These are phyloP conservation scores for Lethenteron reissneri DNA, from an alignment of 2,113 vertebrate species.

Conservation along the genomic window DNA sequence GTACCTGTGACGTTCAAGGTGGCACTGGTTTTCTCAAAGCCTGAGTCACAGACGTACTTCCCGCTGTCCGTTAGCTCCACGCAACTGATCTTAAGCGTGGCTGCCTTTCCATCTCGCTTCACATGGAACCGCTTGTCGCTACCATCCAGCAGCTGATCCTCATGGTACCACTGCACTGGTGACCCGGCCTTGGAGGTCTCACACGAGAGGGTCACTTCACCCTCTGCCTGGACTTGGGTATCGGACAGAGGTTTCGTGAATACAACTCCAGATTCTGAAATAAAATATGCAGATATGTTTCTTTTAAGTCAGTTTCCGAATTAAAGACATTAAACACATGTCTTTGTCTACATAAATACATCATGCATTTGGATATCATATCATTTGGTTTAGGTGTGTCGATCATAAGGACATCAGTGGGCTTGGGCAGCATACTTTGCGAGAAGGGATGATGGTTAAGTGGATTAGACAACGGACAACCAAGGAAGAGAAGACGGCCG, in stretches of 20 bases:
- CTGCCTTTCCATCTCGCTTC: conserved; percentile 24
- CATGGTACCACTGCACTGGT: conserved; percentile 29
- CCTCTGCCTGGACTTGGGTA: conserved; percentile 22
- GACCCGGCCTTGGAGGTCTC: conserved; percentile 18
- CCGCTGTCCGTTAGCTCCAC: conserved; percentile 20
- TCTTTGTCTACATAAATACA: too few relatives aligned
- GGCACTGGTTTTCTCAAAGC: background rate
- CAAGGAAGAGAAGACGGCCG: too few relatives aligned
- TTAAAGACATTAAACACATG: too few relatives aligned
- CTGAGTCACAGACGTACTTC: conserved; percentile 6
- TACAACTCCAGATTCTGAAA: conserved; percentile 16
- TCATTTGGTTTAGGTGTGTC: too few relatives aligned
- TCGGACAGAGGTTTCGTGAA: conserved; percentile 30
- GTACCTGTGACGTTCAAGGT: conserved; percentile 24
- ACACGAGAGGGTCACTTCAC: conserved; percentile 16
- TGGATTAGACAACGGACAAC: too few relatives aligned
- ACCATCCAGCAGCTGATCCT: conserved; percentile 15
- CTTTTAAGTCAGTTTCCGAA: too few relatives aligned
- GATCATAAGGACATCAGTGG: too few relatives aligned
- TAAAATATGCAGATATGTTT: too few relatives aligned
- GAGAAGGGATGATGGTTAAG: too few relatives aligned
- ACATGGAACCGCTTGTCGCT: conserved; percentile 21
- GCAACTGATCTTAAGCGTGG: conserved; percentile 27
- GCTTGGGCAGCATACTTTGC: too few relatives aligned
- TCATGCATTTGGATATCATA: too few relatives aligned